A percentile compares a stretch with the other conserved stretches of the same genome.
These are phyloP conservation scores for Ovis canadensis DNA, from an alignment of 2,113 vertebrate genomes.

Conservation along the genomic window DNA sequence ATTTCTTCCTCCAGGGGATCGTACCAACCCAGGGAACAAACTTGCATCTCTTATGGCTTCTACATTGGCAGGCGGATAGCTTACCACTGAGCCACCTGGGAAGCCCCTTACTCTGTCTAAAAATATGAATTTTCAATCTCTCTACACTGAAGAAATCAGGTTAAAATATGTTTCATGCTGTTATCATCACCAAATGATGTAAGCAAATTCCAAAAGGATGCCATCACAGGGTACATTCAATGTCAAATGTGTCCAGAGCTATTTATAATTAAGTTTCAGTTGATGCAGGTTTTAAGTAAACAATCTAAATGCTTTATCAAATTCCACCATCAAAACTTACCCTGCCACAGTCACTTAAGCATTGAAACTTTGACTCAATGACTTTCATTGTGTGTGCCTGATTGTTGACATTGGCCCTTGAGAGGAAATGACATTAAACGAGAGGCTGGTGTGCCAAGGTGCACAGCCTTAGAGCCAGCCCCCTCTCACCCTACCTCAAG, in stretches of 20 bases:
- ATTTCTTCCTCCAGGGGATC: not conserved
- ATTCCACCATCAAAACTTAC: not conserved
- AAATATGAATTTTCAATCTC: not conserved
- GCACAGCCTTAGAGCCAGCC: not conserved
- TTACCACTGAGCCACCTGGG: not conserved
- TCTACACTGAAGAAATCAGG: not conserved
- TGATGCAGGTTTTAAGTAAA: conserved; percentile 2
- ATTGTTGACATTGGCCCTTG: conserved; percentile 14
- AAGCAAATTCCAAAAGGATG: conserved; percentile 26
- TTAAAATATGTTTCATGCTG: not conserved
- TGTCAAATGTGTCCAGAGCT: not conserved
- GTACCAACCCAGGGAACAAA: not conserved
- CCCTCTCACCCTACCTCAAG: not conserved
- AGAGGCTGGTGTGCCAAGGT: not conserved
- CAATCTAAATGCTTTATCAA: conserved; percentile 18
- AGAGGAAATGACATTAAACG: conserved; percentile 34
- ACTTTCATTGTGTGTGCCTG: not conserved
- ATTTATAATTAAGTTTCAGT: conserved; percentile 5
- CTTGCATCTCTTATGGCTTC: not conserved
- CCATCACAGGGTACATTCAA: not conserved
- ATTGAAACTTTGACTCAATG: conserved; percentile 23
- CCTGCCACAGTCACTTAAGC: not conserved
- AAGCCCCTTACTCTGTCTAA: not conserved
- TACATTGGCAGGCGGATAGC: not conserved
- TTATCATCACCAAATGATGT: not conserved